A percentile compares a stretch with the other conserved stretches of the same genome.
Conservation (phyloP, 2,888 invertebrate genomes). For the Atherix ibis region DNA sequence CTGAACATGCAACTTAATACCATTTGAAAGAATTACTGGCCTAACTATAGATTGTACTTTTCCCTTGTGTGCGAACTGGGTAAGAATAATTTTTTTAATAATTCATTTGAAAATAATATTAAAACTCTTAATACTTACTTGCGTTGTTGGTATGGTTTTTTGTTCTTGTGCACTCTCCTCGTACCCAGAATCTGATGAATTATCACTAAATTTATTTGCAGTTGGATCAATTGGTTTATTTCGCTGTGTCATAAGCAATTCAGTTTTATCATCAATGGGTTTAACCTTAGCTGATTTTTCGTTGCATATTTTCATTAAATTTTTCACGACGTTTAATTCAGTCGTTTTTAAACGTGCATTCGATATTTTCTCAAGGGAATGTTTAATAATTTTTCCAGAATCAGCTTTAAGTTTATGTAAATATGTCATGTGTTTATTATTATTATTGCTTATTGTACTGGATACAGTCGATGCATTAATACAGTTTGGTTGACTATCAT, state of each 20-base stretch:
- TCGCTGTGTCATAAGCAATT: conserved; percentile 3
- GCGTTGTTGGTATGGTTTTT: conserved; percentile 25
- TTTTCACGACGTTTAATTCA: conserved; percentile 14
- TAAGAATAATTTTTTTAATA: neutral
- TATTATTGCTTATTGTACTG: conserved; percentile 9
- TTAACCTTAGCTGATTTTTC: conserved; percentile 3
- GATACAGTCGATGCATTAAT: conserved; percentile 11
- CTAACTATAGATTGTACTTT: neutral
- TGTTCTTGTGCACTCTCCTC: conserved; percentile 39
- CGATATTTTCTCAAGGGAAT: conserved; percentile 17
- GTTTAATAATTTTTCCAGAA: conserved; percentile 19
- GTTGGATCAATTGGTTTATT: conserved; percentile 7
- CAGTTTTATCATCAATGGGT: too few relatives aligned
- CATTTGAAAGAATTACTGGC: conserved; percentile 5
- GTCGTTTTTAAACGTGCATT: conserved; percentile 16
- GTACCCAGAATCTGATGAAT: conserved; percentile 57
- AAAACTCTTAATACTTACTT: too few relatives aligned
- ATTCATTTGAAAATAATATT: too few relatives aligned
- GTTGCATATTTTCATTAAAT: conserved; percentile 12
- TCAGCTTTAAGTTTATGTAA: conserved; percentile 20
- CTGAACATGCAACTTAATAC: conserved; percentile 7
- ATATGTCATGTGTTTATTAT: conserved; percentile 11
- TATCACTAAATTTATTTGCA: conserved; percentile 39
- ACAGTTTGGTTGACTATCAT: conserved; percentile 11
- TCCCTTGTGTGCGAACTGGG: too few relatives aligned